These are phyloP conservation scores for Lutraria lutraria DNA, from an alignment of 2,888 invertebrate genomes.

Conservation along the genomic window DNA sequence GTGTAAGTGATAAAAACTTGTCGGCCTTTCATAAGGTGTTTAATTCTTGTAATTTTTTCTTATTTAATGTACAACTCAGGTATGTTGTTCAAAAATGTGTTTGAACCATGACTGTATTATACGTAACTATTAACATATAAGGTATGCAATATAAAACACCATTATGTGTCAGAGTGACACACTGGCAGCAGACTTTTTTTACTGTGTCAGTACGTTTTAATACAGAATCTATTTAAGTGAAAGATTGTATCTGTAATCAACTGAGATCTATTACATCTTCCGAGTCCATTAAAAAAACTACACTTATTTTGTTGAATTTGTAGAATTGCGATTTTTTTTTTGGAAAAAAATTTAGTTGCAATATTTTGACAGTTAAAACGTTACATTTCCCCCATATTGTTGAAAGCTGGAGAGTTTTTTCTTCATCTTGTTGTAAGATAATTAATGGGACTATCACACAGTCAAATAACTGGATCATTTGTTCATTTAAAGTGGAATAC, in stretches of 20 bases:
- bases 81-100: neutral
- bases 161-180: conserved; percentile 19
- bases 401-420: neutral
- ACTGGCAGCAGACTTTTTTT: conserved; percentile 38
- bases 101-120: conserved; percentile 27
- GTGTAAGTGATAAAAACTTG: too few species aligned
- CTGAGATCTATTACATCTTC: neutral
- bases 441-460: conserved; percentile 11
- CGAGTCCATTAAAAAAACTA: neutral
- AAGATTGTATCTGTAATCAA: neutral
- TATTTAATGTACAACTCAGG: too few species aligned
- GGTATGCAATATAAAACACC: conserved; percentile 43
- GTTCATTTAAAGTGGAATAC: neutral
- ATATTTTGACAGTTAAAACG: neutral
- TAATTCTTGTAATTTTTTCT: too few species aligned
- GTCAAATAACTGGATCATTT: neutral
- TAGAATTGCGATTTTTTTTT: conserved; percentile 9
- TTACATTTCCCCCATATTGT: conserved; percentile 7
- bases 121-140: conserved; percentile 16
- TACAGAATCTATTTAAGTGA: neutral
- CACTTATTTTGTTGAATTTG: neutral
- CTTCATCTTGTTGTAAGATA: neutral
- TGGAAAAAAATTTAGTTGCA: neutral
- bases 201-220: conserved; percentile 29
- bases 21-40: too few species aligned